Conservation (phyloP, 64 coral and sea anemone genomes). For the Anthopleura sola region DNA sequence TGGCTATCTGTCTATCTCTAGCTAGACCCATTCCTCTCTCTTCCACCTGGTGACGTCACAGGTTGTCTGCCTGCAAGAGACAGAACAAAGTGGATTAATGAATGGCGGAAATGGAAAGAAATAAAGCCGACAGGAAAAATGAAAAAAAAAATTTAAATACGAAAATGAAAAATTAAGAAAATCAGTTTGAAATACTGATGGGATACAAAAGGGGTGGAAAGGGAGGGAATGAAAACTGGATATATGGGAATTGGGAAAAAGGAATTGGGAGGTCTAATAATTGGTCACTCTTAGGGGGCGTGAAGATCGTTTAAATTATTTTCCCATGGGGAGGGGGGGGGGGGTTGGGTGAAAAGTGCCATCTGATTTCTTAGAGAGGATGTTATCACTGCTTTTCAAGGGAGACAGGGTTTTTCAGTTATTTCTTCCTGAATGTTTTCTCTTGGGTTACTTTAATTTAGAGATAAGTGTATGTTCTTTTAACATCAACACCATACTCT, state of each 20-base stretch:
- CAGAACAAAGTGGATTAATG: conserved; percentile 99
- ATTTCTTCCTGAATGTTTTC: no score
- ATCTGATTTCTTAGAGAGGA: no score
- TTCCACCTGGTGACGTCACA: conserved; percentile 37
- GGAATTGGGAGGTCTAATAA: not conserved
- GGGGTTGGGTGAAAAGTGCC: no score
- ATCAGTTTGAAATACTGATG: not conserved
- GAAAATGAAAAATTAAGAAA: no score
- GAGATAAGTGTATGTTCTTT: not conserved
- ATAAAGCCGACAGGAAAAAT: not conserved
- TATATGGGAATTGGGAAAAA: not conserved
- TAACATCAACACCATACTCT: not conserved
- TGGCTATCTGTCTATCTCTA: not conserved
- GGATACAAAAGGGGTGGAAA: not conserved
- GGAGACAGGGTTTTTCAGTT: no score
- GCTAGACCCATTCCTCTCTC: conserved; percentile 5
- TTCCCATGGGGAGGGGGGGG: fast-evolving
- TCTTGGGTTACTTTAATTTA: no score
- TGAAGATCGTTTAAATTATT: not conserved
- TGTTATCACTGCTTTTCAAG: no score
- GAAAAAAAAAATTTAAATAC: not conserved
- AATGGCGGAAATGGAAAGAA: not conserved
- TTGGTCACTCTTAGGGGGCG: not conserved
- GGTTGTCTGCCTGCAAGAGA: conserved; percentile 99
- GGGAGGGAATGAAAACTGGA: not conserved